Percentiles rank a stretch among this genome's conserved stretches.
Evolutionary conservation across 2,888 invertebrate genomes (phyloP).

Genomic region (Tipula helvola): DNA sequence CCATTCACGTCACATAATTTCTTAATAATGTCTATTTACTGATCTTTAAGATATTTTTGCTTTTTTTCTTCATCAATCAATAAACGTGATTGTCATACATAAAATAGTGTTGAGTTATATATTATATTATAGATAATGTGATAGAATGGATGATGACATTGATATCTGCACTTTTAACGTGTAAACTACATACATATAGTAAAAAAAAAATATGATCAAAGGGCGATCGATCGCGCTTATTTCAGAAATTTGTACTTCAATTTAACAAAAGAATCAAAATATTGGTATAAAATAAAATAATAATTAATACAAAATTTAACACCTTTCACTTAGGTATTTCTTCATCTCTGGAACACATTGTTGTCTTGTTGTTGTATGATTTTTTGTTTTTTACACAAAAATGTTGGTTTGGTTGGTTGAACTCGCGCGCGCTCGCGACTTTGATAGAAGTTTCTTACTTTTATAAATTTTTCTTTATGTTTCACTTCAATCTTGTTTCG

Average conservation of each 20-base stretch:
- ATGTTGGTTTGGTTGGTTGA: conserved; percentile 10
- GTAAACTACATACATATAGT: not conserved
- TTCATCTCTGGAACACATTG: not conserved
- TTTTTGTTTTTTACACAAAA: not conserved
- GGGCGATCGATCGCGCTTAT: not conserved
- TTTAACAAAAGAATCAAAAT: not conserved
- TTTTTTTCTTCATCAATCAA: not conserved
- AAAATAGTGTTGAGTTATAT: not conserved
- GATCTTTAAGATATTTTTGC: not conserved
- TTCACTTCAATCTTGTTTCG: conserved; percentile 7
- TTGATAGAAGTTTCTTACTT: not conserved
- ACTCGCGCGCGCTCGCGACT: not conserved
- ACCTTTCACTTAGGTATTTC: conserved; percentile 8
- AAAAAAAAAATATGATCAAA: not conserved
- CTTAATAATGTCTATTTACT: conserved; percentile 4
- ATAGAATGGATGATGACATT: not conserved
- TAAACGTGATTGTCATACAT: not conserved
- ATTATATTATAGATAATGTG: not conserved
- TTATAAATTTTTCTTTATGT: not conserved
- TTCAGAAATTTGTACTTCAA: not conserved
- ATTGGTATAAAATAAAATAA: not conserved
- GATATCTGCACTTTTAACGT: not conserved
- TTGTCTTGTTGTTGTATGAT: not conserved
- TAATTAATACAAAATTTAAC: conserved; percentile 6
- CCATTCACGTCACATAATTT: not conserved